A percentile compares a stretch with the other conserved stretches of the same genome.
Conservation (phyloP, 1,140 invertebrate genomes). For the Gryllus bimaculatus region DNA sequence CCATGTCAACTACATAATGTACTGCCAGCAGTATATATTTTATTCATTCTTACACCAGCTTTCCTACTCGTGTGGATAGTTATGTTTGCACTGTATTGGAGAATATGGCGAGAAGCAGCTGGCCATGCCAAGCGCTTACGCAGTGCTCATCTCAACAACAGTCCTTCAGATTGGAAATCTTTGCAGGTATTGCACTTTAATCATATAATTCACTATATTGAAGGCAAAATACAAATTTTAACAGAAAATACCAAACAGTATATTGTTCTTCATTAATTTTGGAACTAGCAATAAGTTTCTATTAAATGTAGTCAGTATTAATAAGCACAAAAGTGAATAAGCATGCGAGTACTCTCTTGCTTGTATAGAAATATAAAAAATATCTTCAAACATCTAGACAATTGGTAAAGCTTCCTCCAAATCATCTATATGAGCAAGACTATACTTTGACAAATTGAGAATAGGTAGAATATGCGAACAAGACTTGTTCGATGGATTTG, state of each 20-base stretch:
- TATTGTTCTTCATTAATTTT: neutral
- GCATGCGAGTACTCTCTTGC: too few relatives aligned
- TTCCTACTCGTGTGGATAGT: conserved; percentile 58
- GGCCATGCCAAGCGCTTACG: conserved; percentile 54
- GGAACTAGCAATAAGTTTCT: neutral
- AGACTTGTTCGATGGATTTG: too few relatives aligned
- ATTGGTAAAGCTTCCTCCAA: too few relatives aligned
- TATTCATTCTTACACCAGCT: conserved; percentile 53
- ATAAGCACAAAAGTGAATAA: neutral
- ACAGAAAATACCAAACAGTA: neutral
- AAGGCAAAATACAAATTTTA: neutral
- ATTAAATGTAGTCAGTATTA: neutral
- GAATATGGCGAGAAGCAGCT: conserved; percentile 60
- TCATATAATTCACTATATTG: neutral
- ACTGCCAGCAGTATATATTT: conserved; percentile 49
- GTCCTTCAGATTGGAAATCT: conserved; percentile 49
- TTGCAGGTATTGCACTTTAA: conserved; percentile 42
- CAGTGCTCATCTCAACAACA: conserved; percentile 30
- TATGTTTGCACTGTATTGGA: conserved; percentile 61
- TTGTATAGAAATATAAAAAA: too few relatives aligned
- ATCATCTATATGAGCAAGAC: too few relatives aligned
- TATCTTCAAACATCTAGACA: too few relatives aligned
- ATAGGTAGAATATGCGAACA: too few relatives aligned
- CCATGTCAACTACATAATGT: conserved; percentile 26
- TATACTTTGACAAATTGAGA: too few relatives aligned